Conservation (phyloP, 92 coral and sea anemone species). For the Actinernus sp. region DNA sequence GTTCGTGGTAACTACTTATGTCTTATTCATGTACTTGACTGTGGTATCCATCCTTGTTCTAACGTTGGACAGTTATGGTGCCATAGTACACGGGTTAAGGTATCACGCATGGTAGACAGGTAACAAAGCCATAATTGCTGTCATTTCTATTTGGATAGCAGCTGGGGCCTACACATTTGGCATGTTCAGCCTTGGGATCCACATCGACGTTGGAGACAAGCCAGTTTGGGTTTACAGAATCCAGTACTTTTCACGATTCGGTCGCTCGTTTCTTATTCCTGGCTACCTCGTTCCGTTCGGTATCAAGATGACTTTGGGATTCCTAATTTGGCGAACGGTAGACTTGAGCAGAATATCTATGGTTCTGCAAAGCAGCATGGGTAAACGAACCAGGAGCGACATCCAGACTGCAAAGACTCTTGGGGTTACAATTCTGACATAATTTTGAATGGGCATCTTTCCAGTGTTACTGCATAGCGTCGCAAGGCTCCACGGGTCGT, state of each 20-base stretch:
- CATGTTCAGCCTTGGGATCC: conserved; percentile 62
- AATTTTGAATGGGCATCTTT: conserved; percentile 81
- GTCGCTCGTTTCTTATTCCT: conserved; percentile 73
- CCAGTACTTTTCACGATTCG: conserved; percentile 69
- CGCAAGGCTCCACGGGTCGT: conserved; percentile 76
- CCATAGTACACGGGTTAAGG: conserved; percentile 76
- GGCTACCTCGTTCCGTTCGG: conserved; percentile 78
- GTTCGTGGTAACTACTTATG: conserved; percentile 67
- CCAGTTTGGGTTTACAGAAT: conserved; percentile 76
- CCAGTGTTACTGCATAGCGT: conserved; percentile 79
- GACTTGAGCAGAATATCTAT: conserved; percentile 39
- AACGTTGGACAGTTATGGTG: conserved; percentile 87
- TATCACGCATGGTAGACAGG: conserved; percentile 84
- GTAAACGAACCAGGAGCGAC: conserved; percentile 55
- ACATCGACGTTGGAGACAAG: conserved; percentile 63
- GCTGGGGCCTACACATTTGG: conserved; percentile 69
- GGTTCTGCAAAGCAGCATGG: conserved; percentile 38
- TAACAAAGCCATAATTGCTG: conserved; percentile 70
- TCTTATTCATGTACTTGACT: conserved; percentile 67
- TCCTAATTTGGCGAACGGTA: conserved; percentile 65
- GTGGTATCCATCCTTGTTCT: conserved; percentile 70
- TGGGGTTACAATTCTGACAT: conserved; percentile 67
- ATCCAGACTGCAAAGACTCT: conserved; percentile 86
- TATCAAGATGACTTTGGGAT: conserved; percentile 51
- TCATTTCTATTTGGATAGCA: conserved; percentile 51